Evolutionary conservation across 2,113 vertebrate genomes (phyloP), one percentile per base, ranked within the genome.

Genomic region (Scalopus aquaticus): DNA sequence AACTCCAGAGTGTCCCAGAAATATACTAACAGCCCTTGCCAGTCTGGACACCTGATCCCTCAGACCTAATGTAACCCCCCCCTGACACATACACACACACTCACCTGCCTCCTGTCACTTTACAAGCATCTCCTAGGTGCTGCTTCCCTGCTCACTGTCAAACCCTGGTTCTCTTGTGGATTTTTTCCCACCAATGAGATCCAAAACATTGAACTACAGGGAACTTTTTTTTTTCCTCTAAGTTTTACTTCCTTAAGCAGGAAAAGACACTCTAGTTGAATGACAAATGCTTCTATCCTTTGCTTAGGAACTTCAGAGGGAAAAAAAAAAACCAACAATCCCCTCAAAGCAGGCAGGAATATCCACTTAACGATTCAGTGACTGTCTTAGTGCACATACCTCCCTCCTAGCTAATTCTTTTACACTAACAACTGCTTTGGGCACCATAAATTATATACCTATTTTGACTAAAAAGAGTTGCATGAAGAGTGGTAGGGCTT

Each of bases 401-500:
- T 97, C 96, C 37, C 73, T 97, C 44, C 82, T 86, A 93, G 90
- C 95, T 96, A 97, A 97, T 98, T 98, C 92, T 95, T 84, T 97
- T 97, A 91, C 56, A 88, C 32, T 95, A 97, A 97, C 73, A 95
- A 73, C 54, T 97, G 93, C 81, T 91, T 97, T 95, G 96, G 93
- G 76, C 94, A 72, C 67, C 67, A 86, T 95, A 96, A 97, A 97
- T 97, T 94, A 97, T 96, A 96, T 83, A 97, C 82, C 62, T 94
- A 84, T 97, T 98, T 98, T 98, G 95, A 98, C 95, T 97, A 97
- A 97, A 96, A 96, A 46, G 85, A 97, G 96, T 46, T 7, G 2
- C 56, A 84, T 95, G 94, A 97, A 95, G 95, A 97, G 90, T 97
- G 93, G 90, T 93, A 91, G 97, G 96, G 97, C 94, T 98, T 97